phyloP scores from a whole-genome alignment of 2,113 vertebrate species.

The Tricholaema leucomelas region DNA sequence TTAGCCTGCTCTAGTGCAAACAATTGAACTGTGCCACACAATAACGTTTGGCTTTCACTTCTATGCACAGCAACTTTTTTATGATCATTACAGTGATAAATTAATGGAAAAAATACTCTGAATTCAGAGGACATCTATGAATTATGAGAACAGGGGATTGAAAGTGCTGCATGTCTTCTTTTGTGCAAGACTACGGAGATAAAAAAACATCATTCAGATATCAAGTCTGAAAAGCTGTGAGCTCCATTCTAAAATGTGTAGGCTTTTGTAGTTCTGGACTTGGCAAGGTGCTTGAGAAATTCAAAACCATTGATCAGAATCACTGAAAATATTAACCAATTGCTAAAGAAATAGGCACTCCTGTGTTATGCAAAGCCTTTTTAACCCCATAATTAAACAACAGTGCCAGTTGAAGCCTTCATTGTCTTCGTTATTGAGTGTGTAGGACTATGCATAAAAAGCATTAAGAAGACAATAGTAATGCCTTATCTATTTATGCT shows the following conservation, averaged over 20 bases:
- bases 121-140: background rate
- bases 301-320: background rate
- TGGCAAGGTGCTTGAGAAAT: background rate
- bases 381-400: background rate
- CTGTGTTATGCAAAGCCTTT: background rate
- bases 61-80: background rate
- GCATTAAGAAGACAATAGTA: background rate
- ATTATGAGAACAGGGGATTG: background rate
- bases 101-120: background rate
- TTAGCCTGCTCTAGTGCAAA: background rate
- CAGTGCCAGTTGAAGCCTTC: background rate
- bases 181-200: background rate
- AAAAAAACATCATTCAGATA: background rate
- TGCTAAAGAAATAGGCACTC: background rate
- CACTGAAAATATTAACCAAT: background rate
- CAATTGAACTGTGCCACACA: background rate
- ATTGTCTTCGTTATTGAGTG: background rate
- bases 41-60: background rate
- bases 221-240: background rate
- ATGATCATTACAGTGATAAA: background rate
- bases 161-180: background rate
- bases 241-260: background rate
- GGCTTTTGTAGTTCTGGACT: background rate
- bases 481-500: background rate
- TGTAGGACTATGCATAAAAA: background rate